These are phyloP conservation scores for Lasius platythorax DNA, from an alignment of 2,888 invertebrate species.

Conservation along the genomic window DNA sequence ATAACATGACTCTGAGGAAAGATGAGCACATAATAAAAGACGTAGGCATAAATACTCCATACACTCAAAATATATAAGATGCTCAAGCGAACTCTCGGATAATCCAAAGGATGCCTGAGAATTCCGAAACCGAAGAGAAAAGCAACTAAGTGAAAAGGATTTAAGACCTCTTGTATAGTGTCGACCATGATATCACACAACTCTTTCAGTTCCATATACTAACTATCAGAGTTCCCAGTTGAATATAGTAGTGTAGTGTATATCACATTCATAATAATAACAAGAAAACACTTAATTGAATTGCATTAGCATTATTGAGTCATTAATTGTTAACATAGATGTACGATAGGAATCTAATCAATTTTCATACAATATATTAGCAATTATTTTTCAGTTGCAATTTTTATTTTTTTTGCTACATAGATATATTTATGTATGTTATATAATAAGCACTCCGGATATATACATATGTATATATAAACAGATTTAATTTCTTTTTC, in stretches of 20 bases:
- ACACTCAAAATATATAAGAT: neutral
- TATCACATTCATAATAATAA: neutral
- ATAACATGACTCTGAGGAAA: too few species aligned
- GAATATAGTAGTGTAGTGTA: neutral
- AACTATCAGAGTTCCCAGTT: neutral
- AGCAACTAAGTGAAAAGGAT: neutral
- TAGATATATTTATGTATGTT: too few species aligned
- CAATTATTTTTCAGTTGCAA: neutral
- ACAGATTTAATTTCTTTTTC: neutral
- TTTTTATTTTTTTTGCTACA: neutral
- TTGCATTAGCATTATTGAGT: slow-evolving; percentile 2
- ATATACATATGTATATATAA: neutral
- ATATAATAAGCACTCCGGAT: too few species aligned
- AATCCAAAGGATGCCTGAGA: neutral
- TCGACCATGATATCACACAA: neutral
- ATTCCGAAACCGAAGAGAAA: slow-evolving; percentile 4
- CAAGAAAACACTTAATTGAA: neutral
- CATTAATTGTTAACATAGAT: neutral
- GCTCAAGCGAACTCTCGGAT: neutral
- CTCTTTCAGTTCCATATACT: neutral
- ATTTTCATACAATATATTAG: neutral
- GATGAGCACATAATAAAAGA: too few species aligned
- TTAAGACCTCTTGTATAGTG: neutral
- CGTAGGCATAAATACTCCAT: too few species aligned
- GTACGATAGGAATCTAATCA: neutral